Conservation (phyloP, 2,888 invertebrate species). For the Megamerina dolium region DNA sequence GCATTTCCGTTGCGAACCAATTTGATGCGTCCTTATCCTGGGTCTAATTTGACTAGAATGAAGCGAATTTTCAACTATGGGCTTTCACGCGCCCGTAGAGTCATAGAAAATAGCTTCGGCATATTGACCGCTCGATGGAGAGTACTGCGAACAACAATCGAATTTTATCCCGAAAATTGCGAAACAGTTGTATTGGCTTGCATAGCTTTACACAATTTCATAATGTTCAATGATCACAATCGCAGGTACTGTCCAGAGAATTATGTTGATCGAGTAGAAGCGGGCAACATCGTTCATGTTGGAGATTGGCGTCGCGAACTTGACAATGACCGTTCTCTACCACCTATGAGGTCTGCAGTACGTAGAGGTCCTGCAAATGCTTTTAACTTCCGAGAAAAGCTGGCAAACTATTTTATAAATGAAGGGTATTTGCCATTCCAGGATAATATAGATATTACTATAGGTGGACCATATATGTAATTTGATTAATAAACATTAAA, state of each 20-base stretch:
- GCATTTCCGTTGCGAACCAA: not conserved
- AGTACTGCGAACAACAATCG: conserved; percentile 18
- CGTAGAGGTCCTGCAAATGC: not conserved
- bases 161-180: not conserved
- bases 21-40: not conserved
- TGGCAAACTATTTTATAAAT: not conserved
- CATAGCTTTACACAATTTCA: not conserved
- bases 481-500: too few relatives aligned
- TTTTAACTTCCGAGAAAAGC: not conserved
- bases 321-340: not conserved
- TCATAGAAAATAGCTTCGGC: not conserved
- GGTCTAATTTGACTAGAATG: too few relatives aligned
- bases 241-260: not conserved
- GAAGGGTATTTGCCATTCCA: not conserved
- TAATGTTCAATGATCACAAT: not conserved
- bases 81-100: not conserved
- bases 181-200: not conserved
- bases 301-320: not conserved
- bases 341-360: not conserved
- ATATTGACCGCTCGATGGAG: not conserved
- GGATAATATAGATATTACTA: too few relatives aligned
- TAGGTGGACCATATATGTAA: too few relatives aligned
- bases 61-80: not conserved
- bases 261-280: not conserved
- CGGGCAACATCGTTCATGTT: not conserved